Conservation (phyloP, 2,797 vertebrate species). For the Onychomys arenicola region DNA sequence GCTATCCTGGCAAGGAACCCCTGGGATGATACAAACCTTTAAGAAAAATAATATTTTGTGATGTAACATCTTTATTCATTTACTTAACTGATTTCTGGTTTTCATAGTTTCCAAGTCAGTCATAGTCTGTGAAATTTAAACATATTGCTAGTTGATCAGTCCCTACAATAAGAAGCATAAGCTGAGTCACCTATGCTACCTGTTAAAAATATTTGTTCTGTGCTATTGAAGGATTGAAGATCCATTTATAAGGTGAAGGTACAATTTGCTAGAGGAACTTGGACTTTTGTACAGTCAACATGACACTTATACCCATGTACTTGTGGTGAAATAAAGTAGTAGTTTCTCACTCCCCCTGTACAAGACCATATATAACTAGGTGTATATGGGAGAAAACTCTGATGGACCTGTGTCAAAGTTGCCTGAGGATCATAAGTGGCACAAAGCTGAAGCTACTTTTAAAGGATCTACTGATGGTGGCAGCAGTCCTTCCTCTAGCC, state of each 20-base stretch:
- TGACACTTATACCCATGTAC: background rate
- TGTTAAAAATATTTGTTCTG: background rate
- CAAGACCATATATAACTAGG: background rate
- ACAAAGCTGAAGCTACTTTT: background rate
- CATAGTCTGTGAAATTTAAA: constrained; percentile 13
- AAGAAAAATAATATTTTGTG: background rate
- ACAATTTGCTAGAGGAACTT: background rate
- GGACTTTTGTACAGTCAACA: background rate
- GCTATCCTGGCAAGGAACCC: background rate
- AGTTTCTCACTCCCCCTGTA: background rate
- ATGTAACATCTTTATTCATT: background rate
- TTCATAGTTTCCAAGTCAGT: background rate
- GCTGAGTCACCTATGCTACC: background rate
- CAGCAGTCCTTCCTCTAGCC: background rate
- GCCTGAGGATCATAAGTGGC: background rate
- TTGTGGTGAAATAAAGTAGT: background rate
- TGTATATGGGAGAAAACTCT: background rate
- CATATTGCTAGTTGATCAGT: background rate
- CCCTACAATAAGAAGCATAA: background rate
- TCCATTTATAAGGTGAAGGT: background rate
- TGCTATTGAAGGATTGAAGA: background rate
- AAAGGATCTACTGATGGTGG: background rate
- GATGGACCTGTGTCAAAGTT: background rate
- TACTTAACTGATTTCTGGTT: background rate
- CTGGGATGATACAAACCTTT: background rate